These are phyloP conservation scores for Neodiprion fabricii DNA, from an alignment of 1,140 invertebrate genomes.

Conservation along the genomic window DNA sequence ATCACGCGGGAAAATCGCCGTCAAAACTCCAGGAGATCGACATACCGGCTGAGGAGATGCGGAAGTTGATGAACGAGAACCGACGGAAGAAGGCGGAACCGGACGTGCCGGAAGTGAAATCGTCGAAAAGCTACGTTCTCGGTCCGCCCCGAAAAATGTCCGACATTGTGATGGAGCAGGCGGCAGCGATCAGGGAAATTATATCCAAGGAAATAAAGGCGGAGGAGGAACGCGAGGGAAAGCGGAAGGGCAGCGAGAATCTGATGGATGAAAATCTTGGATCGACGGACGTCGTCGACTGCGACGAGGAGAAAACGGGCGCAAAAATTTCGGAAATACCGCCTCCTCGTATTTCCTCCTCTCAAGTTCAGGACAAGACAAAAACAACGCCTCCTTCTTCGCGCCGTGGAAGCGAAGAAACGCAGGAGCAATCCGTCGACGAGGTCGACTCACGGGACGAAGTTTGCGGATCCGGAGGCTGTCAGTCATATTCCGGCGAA, in stretches of 20 bases:
- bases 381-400: too few relatives aligned
- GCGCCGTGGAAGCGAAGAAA: too few relatives aligned
- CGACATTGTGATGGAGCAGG: conserved; percentile 37
- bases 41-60: not conserved
- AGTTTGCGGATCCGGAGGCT: too few relatives aligned
- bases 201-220: conserved; percentile 26
- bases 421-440: too few relatives aligned
- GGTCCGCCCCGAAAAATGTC: conserved; percentile 26
- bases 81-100: not conserved
- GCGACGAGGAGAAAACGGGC: too few relatives aligned
- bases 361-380: too few relatives aligned
- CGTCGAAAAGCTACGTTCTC: conserved; percentile 1
- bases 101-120: not conserved
- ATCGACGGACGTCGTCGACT: too few relatives aligned
- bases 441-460: too few relatives aligned
- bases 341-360: too few relatives aligned
- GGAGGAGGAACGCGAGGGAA: conserved; percentile 5
- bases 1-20: conserved; percentile 1
- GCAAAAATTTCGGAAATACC: too few relatives aligned
- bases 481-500: too few relatives aligned
- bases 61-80: not conserved
- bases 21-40: conserved; percentile 10
- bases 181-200: conserved; percentile 43
- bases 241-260: not conserved
- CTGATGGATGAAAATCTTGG: not conserved